These are phyloP conservation scores for Pica pica DNA, from an alignment of 2,113 vertebrate genomes.

Conservation along the genomic window DNA sequence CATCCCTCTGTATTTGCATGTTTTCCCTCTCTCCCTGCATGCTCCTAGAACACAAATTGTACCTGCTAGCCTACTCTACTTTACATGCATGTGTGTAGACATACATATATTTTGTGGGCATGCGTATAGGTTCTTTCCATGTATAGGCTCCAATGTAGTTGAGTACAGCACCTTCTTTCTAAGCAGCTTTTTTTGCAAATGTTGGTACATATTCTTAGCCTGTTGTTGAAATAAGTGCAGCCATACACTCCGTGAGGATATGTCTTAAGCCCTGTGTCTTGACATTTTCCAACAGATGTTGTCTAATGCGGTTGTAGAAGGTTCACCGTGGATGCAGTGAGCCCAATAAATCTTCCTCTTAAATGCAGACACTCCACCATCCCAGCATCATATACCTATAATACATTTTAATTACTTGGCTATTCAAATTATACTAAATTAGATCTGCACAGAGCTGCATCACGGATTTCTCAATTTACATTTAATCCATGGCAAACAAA, in stretches of 20 bases:
- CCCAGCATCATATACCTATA: conserved; percentile 74
- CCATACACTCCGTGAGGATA: neutral
- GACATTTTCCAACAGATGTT: conserved; percentile 74
- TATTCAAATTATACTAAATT: conserved; percentile 74
- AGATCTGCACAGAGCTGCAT: conserved; percentile 61
- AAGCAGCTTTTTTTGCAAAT: conserved; percentile 23
- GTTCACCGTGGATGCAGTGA: conserved; percentile 70
- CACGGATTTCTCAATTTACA: conserved; percentile 67
- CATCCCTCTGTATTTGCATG: neutral
- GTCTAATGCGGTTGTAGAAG: conserved; percentile 71
- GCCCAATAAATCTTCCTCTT: conserved; percentile 80
- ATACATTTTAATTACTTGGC: conserved; percentile 83
- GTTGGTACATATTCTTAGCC: neutral
- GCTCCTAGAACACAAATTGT: neutral
- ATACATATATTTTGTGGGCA: neutral
- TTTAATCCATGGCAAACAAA: conserved; percentile 56
- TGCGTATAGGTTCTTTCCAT: neutral
- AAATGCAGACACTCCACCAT: conserved; percentile 71
- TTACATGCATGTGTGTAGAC: neutral
- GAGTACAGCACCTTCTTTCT: neutral
- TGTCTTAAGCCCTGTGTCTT: conserved; percentile 35
- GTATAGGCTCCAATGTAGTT: neutral
- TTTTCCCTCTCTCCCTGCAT: neutral
- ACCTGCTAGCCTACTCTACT: accelerated
- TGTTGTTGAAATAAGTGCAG: neutral